Percentiles rank a stretch among this genome's conserved stretches.
Conservation (phyloP, 1,140 invertebrate species). For the Ephestia elutella region DNA sequence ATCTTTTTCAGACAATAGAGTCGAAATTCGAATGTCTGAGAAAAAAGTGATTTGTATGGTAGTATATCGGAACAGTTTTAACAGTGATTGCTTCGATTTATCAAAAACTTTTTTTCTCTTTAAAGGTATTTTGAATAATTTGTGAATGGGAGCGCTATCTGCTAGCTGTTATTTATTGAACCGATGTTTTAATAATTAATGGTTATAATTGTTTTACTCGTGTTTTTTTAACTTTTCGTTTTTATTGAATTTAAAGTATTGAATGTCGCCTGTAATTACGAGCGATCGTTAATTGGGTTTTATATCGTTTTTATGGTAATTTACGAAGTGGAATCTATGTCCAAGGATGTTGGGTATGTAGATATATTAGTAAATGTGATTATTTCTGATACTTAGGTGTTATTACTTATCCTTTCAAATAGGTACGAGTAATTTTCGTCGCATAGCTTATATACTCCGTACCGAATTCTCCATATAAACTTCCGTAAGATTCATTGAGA, state of each 20-base stretch:
- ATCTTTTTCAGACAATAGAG: not conserved
- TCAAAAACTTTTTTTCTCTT: slow-evolving; percentile 36
- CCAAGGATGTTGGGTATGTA: not conserved
- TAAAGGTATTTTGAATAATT: slow-evolving; percentile 48
- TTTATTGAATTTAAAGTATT: slow-evolving; percentile 33
- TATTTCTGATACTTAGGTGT: not conserved
- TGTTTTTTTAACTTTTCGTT: slow-evolving; percentile 20
- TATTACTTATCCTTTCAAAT: too few relatives aligned
- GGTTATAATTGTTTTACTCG: slow-evolving; percentile 33
- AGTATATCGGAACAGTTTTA: slow-evolving; percentile 8
- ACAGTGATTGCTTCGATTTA: slow-evolving; percentile 39
- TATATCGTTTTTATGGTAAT: slow-evolving; percentile 43
- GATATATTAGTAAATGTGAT: not conserved
- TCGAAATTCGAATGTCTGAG: not conserved
- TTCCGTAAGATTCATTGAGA: too few relatives aligned
- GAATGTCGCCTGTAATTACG: slow-evolving; percentile 12
- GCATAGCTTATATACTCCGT: too few relatives aligned
- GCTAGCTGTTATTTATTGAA: slow-evolving; percentile 42
- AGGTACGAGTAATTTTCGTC: too few relatives aligned
- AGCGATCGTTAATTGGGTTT: slow-evolving; percentile 30
- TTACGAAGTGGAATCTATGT: slow-evolving; percentile 20
- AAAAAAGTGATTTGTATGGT: slow-evolving; percentile 11
- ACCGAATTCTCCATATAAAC: too few relatives aligned
- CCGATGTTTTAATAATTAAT: slow-evolving; percentile 51
- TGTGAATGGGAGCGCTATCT: slow-evolving; percentile 48